Evolutionary conservation across 2,888 invertebrate genomes (phyloP), one percentile per base, ranked within the genome.

Genomic region (Syrphus vitripennis): DNA sequence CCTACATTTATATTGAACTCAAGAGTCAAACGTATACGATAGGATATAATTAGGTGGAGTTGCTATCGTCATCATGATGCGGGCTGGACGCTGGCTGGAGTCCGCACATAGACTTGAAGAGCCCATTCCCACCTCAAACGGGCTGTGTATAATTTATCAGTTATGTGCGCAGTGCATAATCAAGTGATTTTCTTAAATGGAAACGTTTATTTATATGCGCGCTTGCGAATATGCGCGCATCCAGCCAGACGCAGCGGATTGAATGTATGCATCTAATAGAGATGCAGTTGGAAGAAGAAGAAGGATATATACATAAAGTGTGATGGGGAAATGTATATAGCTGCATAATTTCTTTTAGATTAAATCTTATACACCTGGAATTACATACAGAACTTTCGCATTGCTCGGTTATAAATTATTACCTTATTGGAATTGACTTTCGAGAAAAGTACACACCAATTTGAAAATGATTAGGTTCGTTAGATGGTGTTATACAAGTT

Each of bases 161-260:
- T 61, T 77, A 71, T 80, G 76, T 81, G 80, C 82, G 82, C 59
- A 87, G 87, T 87, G 88, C 88, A 88, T 89, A 89, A 89, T 89
- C 89, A 89, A 89, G 89, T 89, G 88, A 89, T 89, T 89, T 89
- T 88, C 84, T 74, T 83, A 88, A 89, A 88, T 88, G 87, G 87
- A 86, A 86, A 87, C 86, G 86, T 86, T 86, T 86, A 86, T 86
- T 77, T 86, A 82, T 79, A 84, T 77, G 81, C n/a, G n/a, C n/a
- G n/a, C 86, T 24, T 19, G 29, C 65, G 53, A 75, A 74, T 72
- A n/a, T n/a, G n/a, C n/a, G n/a, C n/a, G 53, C 65, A 55, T 55
- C 16, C 9, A 7, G 19, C 19, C n/a, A n/a, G n/a, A n/a, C n/a
- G n/a, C 21, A 34, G n/a, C n/a, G 34, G 21, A 37, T 37, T 21